phyloP scores from a whole-genome alignment of 2,113 vertebrate species.

The Lophura nycthemera region DNA sequence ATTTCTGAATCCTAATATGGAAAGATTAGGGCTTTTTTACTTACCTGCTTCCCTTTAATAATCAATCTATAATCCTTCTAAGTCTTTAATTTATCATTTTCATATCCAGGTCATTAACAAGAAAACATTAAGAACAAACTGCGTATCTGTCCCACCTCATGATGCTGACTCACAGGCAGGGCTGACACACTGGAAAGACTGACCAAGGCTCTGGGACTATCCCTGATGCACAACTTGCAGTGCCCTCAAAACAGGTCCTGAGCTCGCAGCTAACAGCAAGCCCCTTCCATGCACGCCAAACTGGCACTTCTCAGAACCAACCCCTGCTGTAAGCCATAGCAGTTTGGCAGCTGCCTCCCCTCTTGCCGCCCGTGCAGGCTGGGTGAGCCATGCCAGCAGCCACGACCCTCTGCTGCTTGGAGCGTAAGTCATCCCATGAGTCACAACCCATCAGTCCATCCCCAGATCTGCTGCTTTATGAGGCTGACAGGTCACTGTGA shows the following conservation, averaged over 20 bases:
- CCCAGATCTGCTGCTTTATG: neutral
- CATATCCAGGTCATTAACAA: neutral
- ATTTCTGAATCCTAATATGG: neutral
- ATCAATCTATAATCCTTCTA: neutral
- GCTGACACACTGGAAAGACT: neutral
- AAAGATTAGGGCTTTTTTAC: neutral
- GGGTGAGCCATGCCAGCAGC: neutral
- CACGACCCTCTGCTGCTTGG: neutral
- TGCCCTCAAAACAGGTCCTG: neutral
- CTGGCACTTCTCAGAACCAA: neutral
- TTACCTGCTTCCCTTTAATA: neutral
- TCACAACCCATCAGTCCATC: neutral
- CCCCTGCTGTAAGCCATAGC: neutral
- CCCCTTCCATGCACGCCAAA: neutral
- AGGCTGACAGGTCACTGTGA: neutral
- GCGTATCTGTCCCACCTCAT: neutral
- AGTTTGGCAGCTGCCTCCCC: neutral
- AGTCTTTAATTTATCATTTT: neutral
- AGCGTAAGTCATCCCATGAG: neutral
- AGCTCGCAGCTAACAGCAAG: neutral
- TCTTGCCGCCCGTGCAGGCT: neutral
- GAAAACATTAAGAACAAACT: neutral
- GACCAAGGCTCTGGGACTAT: neutral
- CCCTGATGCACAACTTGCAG: accelerated
- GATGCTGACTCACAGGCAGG: neutral